phyloP scores from a whole-genome alignment of 2,888 invertebrate species.

The Drosophila macrothrix region DNA sequence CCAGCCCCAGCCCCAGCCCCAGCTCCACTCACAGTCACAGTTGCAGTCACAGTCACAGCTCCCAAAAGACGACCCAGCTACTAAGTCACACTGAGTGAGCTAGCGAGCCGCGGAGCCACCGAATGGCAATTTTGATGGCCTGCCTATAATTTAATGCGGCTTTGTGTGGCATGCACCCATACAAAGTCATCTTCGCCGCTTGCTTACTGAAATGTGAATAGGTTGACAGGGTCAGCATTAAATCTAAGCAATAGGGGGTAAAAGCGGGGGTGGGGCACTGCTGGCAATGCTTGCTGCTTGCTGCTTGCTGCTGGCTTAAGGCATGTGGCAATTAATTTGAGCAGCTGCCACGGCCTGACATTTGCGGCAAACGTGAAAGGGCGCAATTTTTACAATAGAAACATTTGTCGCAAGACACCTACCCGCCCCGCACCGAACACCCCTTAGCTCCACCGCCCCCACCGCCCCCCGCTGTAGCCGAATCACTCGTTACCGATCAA shows the following conservation, averaged over 20 bases:
- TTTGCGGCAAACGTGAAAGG: conserved; percentile 74
- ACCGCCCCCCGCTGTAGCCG: not conserved
- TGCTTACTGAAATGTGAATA: conserved; percentile 66
- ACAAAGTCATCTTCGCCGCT: conserved; percentile 58
- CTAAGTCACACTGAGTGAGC: conserved; percentile 6
- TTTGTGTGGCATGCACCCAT: conserved; percentile 61
- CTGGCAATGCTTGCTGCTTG: not conserved
- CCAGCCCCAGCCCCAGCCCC: conserved; percentile 30
- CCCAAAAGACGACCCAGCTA: conserved; percentile 27
- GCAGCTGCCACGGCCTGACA: conserved; percentile 60
- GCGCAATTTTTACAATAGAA: conserved; percentile 69
- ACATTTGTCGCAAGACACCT: conserved; percentile 65
- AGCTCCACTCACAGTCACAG: conserved; percentile 24
- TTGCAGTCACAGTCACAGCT: conserved; percentile 6
- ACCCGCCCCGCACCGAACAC: not conserved
- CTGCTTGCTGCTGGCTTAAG: conserved; percentile 25
- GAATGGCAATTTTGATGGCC: conserved; percentile 56
- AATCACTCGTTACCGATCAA: conserved; percentile 52
- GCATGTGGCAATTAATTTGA: conserved; percentile 69
- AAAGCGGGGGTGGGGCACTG: conserved; percentile 2
- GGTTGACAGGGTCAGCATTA: conserved; percentile 69
- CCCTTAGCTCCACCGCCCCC: not conserved
- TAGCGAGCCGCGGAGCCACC: conserved; percentile 9
- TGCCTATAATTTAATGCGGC: conserved; percentile 69
- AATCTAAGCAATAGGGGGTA: conserved; percentile 9